phyloP scores from a whole-genome alignment of 2,113 vertebrate species.

The Erpornis zantholeuca region DNA sequence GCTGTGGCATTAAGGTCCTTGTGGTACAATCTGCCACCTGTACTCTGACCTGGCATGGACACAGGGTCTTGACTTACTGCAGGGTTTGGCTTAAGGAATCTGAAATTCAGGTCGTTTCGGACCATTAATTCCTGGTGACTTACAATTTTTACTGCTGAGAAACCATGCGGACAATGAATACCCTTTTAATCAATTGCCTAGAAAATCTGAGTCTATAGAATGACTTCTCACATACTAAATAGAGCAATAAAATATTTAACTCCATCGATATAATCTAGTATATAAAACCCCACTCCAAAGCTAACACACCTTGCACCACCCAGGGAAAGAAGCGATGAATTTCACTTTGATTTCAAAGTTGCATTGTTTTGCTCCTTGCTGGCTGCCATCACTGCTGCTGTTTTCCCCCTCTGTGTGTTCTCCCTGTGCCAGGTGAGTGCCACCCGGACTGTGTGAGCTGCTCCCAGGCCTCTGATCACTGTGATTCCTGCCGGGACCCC shows the following conservation, averaged over 20 bases:
- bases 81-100: background rate
- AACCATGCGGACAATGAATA: background rate
- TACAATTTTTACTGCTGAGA: background rate
- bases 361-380: background rate
- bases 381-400: background rate
- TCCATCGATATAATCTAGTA: background rate
- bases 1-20: background rate
- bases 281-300: background rate
- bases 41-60: background rate
- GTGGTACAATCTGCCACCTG: background rate
- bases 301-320: background rate
- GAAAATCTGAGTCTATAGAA: background rate
- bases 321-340: rapidly evolving
- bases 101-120: background rate
- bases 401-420: background rate
- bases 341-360: rapidly evolving
- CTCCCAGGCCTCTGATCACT: slow-evolving; percentile 71
- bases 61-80: background rate
- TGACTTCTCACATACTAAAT: background rate
- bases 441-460: slow-evolving; percentile 81
- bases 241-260: background rate
- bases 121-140: background rate
- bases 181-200: background rate
- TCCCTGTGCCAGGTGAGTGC: slow-evolving; percentile 68
- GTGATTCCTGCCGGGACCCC: slow-evolving; percentile 76